A percentile compares a stretch with the other conserved stretches of the same genome.
Conservation (phyloP, 2,888 invertebrate species). For the Cephalotes varians region DNA sequence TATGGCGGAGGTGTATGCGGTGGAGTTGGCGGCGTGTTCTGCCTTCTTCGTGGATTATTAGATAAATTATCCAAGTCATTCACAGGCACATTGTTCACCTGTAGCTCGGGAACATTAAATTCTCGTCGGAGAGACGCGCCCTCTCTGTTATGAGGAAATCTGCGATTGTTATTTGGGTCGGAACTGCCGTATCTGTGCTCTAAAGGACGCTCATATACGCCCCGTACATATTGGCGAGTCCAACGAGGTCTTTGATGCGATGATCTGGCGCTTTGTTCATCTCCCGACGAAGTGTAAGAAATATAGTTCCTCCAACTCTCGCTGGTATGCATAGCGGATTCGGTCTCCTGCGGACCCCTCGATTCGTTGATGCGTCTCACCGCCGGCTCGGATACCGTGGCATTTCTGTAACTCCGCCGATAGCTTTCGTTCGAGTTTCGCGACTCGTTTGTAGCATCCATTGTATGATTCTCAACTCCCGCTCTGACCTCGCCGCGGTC, state of each 20-base stretch:
- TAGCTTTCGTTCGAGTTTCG: constrained; percentile 11
- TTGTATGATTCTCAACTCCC: constrained; percentile 7
- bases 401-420: constrained; percentile 37
- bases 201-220: background rate
- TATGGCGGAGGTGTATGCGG: constrained; percentile 64
- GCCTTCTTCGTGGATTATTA: constrained; percentile 58
- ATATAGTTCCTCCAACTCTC: background rate
- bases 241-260: constrained; percentile 8
- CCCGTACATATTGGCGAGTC: constrained; percentile 5
- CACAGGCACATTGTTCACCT: constrained; percentile 88
- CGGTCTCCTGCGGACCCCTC: constrained; percentile 15
- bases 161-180: constrained; percentile 32
- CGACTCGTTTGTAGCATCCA: constrained; percentile 20
- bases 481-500: constrained; percentile 49
- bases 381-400: constrained; percentile 2
- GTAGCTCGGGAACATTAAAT: constrained; percentile 87
- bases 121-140: constrained; percentile 60
- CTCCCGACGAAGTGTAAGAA: constrained; percentile 2
- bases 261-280: constrained; percentile 15
- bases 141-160: constrained; percentile 24
- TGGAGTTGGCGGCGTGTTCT: constrained; percentile 56
- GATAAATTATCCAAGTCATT: constrained; percentile 79
- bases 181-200: constrained; percentile 36
- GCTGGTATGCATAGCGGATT: background rate
- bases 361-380: constrained; percentile 28